A percentile compares a stretch with the other conserved stretches of the same genome.
These are phyloP conservation scores for Takifugu bimaculatus DNA, from an alignment of 2,113 vertebrate species.

Conservation along the genomic window DNA sequence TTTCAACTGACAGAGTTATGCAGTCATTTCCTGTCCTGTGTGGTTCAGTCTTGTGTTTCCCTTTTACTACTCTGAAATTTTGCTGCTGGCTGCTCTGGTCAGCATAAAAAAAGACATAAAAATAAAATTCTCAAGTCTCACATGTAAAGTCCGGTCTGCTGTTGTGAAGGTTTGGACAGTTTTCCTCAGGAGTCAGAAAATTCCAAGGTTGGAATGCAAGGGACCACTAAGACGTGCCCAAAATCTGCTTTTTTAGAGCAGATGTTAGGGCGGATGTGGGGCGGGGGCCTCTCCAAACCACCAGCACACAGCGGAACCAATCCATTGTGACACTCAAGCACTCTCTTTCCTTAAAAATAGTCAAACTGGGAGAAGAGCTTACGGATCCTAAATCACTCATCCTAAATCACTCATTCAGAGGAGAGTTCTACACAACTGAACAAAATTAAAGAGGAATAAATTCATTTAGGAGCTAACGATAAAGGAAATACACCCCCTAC, in stretches of 20 bases:
- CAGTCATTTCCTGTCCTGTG: constrained; percentile 52
- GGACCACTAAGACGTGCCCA: constrained; percentile 1
- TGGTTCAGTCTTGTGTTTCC: constrained; percentile 33
- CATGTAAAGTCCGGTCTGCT: neutral
- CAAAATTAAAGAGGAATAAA: too few relatives aligned
- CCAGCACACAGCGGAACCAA: constrained; percentile 32
- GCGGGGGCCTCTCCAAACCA: constrained; percentile 30
- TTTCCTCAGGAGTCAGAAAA: neutral
- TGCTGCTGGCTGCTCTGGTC: constrained; percentile 5
- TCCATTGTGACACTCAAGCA: constrained; percentile 23
- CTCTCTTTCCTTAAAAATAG: constrained; percentile 33
- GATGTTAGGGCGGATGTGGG: constrained; percentile 33
- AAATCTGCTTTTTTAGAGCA: constrained; percentile 25
- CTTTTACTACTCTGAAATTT: constrained; percentile 22
- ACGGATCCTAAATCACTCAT: neutral
- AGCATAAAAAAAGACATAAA: neutral
- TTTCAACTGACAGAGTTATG: constrained; percentile 40
- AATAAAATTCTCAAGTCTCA: neutral
- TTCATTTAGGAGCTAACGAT: too few relatives aligned
- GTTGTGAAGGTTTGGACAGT: too few relatives aligned
- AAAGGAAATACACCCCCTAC: too few relatives aligned
- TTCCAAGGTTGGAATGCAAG: neutral
- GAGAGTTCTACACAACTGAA: too few relatives aligned
- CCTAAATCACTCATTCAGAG: neutral
- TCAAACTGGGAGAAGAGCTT: neutral